Evolutionary conservation across 2,888 invertebrate genomes (phyloP), one percentile per base, ranked within the genome.

Genomic region (Erebia ligea): DNA sequence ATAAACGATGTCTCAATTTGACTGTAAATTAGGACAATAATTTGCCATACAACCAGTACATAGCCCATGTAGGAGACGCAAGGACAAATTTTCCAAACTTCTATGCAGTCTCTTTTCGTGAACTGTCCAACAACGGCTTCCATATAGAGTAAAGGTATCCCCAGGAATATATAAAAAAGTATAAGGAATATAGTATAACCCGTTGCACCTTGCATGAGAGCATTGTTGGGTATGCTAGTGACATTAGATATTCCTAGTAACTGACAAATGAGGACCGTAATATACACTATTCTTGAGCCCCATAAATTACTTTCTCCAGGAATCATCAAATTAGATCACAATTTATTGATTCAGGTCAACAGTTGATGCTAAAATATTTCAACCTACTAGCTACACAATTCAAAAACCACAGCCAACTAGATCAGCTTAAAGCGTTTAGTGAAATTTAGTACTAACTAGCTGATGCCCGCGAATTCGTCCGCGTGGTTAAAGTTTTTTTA

Each of bases 131-230:
- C 80, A 17, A 89, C 83, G 52, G 82, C 81, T 75, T 92, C 92
- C 90, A 92, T 89, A 77, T 89, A 92, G 1, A 91, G 69, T 13
- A 91, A 73, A 1, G 92, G 92, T 70, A 90, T 85, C 4, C 91
- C 92, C 13, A 90, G 52, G 2, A 86, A 56, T 2, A 87, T 40
- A 74, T 80, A 87, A 19, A 77, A 56, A 8, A 83, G 0, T 6
- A 79, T n/a, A 64, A 80, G 78, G 2, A 80, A 71, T 21, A 88
- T 66, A 1, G 85, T 61, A 73, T 82, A 81, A 0, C 90, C 92
- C 0, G 78, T 52, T 1, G 86, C 80, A 2, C 92, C 92, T 52
- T 78, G 67, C 0, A 45, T 21, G 6, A 87, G 71, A 0, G 88
- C 86, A 15, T 72, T 66, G 42, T 76, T 80, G 1, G 89, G 84